Percentiles rank a stretch among this genome's conserved stretches.
phyloP scores from a whole-genome alignment of 2,113 vertebrate genomes.

The Cyanoliseus patagonus region DNA sequence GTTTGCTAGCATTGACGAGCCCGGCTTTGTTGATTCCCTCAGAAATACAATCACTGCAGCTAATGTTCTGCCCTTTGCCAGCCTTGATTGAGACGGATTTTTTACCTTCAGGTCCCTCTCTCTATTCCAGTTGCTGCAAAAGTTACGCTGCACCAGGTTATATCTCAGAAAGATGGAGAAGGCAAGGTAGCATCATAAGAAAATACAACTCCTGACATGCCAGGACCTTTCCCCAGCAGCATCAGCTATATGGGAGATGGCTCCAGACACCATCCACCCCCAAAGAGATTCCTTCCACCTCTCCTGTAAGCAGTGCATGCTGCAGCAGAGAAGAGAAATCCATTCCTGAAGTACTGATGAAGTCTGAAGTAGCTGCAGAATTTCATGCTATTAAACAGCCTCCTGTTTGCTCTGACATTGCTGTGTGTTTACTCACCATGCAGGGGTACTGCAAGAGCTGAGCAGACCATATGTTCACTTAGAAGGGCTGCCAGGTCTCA shows the following conservation, averaged over 20 bases:
- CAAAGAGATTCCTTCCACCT: background rate
- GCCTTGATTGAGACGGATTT: background rate
- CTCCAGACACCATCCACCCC: background rate
- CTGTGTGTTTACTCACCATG: background rate
- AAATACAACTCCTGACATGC: background rate
- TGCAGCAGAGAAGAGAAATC: background rate
- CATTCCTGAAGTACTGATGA: background rate
- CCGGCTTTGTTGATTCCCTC: background rate
- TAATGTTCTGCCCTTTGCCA: background rate
- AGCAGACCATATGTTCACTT: conserved; percentile 1
- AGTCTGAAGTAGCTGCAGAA: background rate
- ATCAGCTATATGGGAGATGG: background rate
- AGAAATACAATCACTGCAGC: background rate
- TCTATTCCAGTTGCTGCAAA: background rate
- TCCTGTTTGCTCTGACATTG: background rate
- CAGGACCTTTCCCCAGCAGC: background rate
- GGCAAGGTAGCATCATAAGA: background rate
- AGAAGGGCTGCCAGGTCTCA: conserved; percentile 14
- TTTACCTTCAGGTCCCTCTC: background rate
- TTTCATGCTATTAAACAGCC: background rate
- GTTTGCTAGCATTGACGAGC: background rate
- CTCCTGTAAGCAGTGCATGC: rapidly evolving
- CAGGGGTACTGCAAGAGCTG: background rate
- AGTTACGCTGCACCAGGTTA: background rate
- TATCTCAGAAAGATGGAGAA: background rate